A percentile compares a stretch with the other conserved stretches of the same genome.
phyloP scores from a whole-genome alignment of 1,140 invertebrate genomes.

The Adoxophyes honmai region DNA sequence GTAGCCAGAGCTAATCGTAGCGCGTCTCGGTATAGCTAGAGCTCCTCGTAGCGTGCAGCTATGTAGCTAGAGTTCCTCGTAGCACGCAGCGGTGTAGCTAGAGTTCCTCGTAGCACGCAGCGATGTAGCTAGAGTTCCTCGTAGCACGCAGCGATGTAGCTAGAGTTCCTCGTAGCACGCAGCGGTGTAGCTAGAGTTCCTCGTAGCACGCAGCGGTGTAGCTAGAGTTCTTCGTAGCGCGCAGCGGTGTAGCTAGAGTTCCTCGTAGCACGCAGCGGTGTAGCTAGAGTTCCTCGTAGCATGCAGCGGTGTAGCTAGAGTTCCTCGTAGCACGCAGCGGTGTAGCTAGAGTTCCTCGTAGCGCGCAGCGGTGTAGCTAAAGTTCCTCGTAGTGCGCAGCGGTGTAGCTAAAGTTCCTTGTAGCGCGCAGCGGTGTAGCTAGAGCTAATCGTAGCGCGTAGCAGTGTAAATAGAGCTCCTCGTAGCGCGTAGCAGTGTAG shows the following conservation, averaged over 20 bases:
- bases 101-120: no score
- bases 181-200: slow-evolving; percentile 94
- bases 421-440: slow-evolving; percentile 91
- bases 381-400: slow-evolving; percentile 97
- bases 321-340: slow-evolving; percentile 96
- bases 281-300: slow-evolving; percentile 93
- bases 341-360: slow-evolving; percentile 95
- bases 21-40: slow-evolving; percentile 76
- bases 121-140: slow-evolving; percentile 85
- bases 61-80: slow-evolving; percentile 92
- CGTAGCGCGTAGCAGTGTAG: slow-evolving; percentile 81
- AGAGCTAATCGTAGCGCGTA: no score
- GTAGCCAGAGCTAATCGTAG: no score
- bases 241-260: slow-evolving; percentile 84
- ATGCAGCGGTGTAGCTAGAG: slow-evolving; percentile 94
- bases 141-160: slow-evolving; percentile 87
- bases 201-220: slow-evolving; percentile 94
- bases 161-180: slow-evolving; percentile 96
- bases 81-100: slow-evolving; percentile 92
- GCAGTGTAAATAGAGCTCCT: slow-evolving; percentile 83
- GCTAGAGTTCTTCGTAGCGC: slow-evolving; percentile 97
- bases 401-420: slow-evolving; percentile 94
- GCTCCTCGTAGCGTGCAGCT: slow-evolving; percentile 97
- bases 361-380: slow-evolving; percentile 92
- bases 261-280: slow-evolving; percentile 96